phyloP scores from a whole-genome alignment of 2,113 vertebrate species.

The Zapornia atra region DNA sequence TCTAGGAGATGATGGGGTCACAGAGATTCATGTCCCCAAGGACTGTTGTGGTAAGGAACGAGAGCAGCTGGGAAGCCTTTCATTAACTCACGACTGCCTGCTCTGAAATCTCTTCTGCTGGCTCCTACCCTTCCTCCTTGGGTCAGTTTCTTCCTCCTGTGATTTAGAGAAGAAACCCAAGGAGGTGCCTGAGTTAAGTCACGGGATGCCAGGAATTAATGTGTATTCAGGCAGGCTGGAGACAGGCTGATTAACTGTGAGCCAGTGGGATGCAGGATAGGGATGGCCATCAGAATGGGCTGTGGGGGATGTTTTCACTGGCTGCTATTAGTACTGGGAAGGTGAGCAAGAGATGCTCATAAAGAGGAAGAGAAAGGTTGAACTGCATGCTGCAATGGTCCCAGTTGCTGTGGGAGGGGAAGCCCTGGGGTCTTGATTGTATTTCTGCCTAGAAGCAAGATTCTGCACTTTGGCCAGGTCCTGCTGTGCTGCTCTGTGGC shows the following conservation, averaged over 20 bases:
- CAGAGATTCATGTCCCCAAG: background rate
- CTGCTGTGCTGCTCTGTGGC: background rate
- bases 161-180: background rate
- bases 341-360: background rate
- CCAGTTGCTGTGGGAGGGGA: background rate
- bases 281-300: background rate
- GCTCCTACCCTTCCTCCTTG: background rate
- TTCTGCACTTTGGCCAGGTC: background rate
- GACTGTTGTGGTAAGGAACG: fast-evolving
- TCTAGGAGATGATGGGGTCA: background rate
- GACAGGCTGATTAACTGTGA: background rate
- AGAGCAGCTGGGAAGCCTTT: background rate
- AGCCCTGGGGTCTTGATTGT: background rate
- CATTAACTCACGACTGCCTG: background rate
- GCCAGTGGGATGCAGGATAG: background rate
- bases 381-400: background rate
- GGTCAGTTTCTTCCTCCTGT: background rate
- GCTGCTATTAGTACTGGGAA: background rate
- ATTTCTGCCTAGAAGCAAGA: background rate
- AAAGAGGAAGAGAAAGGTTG: background rate
- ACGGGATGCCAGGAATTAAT: background rate
- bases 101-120: fast-evolving
- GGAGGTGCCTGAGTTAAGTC: background rate
- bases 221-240: background rate
- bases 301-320: background rate